Percentiles rank a stretch among this genome's conserved stretches.
phyloP scores from a whole-genome alignment of 2,797 vertebrate genomes.

The Sciaenops ocellatus region DNA sequence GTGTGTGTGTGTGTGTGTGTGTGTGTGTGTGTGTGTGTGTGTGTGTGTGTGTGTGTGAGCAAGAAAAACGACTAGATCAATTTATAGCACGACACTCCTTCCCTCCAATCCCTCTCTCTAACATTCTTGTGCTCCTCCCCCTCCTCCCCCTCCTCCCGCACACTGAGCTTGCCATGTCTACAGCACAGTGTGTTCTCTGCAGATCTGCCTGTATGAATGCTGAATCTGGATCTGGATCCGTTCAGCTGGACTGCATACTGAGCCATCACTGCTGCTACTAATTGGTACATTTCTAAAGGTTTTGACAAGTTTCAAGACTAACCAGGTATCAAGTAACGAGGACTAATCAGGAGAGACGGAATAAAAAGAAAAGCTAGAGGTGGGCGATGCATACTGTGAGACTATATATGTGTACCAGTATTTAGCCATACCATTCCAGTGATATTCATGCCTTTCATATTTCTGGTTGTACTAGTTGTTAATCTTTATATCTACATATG shows the following conservation, averaged over 20 bases:
- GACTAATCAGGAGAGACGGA: background rate
- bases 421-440: background rate
- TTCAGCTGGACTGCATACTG: conserved; percentile 1
- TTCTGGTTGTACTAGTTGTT: background rate
- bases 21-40: background rate
- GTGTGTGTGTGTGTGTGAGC: background rate
- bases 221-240: conserved; percentile 27
- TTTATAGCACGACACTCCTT: conserved; percentile 41
- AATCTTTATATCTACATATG: no score
- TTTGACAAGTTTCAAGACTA: background rate
- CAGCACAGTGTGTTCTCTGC: conserved; percentile 51
- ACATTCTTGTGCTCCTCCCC: conserved; percentile 17
- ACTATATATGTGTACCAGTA: background rate
- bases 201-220: background rate
- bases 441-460: background rate
- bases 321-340: background rate
- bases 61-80: conserved; percentile 27
- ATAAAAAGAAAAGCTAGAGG: background rate
- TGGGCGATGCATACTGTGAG: background rate
- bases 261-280: background rate
- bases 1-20: background rate
- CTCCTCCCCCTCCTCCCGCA: background rate
- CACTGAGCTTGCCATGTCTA: conserved; percentile 1
- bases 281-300: background rate
- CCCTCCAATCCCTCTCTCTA: conserved; percentile 24